Evolutionary conservation across 2,797 vertebrate genomes (phyloP).

Genomic region (Benthosema pterotum): DNA sequence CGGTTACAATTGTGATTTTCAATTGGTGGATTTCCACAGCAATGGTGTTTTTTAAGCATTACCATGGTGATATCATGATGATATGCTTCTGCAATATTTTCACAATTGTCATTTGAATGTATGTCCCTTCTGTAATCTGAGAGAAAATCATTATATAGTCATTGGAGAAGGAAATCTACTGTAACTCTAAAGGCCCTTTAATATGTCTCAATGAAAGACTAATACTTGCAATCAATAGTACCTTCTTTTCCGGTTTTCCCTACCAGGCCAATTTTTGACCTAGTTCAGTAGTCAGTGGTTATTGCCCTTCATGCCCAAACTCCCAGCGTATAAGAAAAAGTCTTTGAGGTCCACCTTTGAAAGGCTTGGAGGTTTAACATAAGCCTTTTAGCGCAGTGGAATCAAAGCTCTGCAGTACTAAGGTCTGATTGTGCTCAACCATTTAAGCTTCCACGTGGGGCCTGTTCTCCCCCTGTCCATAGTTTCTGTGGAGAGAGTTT

Average conservation of each 20-base stretch:
- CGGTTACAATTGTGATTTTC: too few species aligned
- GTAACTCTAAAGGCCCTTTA: too few species aligned
- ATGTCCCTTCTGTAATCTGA: too few species aligned
- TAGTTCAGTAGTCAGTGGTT: slow-evolving; percentile 45
- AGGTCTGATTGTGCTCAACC: slow-evolving; percentile 37
- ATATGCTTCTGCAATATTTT: too few species aligned
- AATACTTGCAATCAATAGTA: slow-evolving; percentile 44
- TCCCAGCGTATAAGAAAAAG: slow-evolving; percentile 39
- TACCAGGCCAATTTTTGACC: slow-evolving; percentile 46
- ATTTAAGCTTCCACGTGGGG: slow-evolving; percentile 34
- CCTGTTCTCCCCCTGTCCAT: too few species aligned
- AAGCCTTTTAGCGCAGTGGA: slow-evolving; percentile 63
- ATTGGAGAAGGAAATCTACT: too few species aligned
- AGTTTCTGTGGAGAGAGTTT: slow-evolving; percentile 18
- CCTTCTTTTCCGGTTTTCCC: slow-evolving; percentile 52
- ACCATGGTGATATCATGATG: too few species aligned
- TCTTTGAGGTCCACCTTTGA: slow-evolving; percentile 63
- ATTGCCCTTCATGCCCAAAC: slow-evolving; percentile 17
- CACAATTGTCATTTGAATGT: too few species aligned
- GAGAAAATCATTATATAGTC: too few species aligned
- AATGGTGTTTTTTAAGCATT: too few species aligned
- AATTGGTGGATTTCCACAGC: too few species aligned
- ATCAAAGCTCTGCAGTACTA: slow-evolving; percentile 43
- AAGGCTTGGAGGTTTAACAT: slow-evolving; percentile 62
- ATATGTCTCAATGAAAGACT: slow-evolving; percentile 39